Evolutionary conservation across 2,888 invertebrate genomes (phyloP).

Genomic region (Xestobium rufovillosum): DNA sequence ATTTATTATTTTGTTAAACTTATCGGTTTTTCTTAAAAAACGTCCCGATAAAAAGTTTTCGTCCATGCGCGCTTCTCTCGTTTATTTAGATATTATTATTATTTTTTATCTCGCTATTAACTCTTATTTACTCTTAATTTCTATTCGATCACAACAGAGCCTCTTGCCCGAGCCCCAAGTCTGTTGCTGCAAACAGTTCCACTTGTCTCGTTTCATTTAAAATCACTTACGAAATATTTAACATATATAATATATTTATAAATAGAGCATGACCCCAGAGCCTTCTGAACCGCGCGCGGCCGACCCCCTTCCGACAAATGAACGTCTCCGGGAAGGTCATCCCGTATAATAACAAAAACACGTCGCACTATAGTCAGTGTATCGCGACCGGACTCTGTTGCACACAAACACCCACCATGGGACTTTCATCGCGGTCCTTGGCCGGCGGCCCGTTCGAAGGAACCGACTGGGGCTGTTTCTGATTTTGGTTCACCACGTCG

Average conservation of each 20-base stretch:
- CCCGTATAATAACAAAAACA: background rate
- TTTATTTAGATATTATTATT: slow-evolving; percentile 7
- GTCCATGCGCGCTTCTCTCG: slow-evolving; percentile 16
- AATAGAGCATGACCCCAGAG: too few species aligned
- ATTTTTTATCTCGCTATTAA: slow-evolving; percentile 1
- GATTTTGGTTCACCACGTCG: slow-evolving; percentile 34
- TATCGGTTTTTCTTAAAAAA: slow-evolving; percentile 33
- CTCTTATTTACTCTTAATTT: background rate
- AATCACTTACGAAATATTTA: slow-evolving; percentile 5
- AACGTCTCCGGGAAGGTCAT: too few species aligned
- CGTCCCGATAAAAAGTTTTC: slow-evolving; percentile 25
- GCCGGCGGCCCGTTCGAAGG: slow-evolving; percentile 33
- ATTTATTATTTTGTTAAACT: slow-evolving; percentile 36
- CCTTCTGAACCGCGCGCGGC: too few species aligned
- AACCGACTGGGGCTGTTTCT: slow-evolving; percentile 21
- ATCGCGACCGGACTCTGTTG: slow-evolving; percentile 91
- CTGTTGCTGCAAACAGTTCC: slow-evolving; percentile 29
- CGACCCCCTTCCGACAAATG: too few species aligned
- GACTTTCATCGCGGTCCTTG: slow-evolving; percentile 60
- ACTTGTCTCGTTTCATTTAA: background rate
- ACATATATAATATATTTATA: slow-evolving; percentile 14
- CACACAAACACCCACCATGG: slow-evolving; percentile 84
- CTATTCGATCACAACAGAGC: slow-evolving; percentile 3
- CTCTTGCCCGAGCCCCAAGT: slow-evolving; percentile 25
- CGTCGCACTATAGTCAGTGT: slow-evolving; percentile 49